These are phyloP conservation scores for Gnathonemus echidnorhynchus DNA, from an alignment of 2,113 vertebrate species.

Conservation along the genomic window DNA sequence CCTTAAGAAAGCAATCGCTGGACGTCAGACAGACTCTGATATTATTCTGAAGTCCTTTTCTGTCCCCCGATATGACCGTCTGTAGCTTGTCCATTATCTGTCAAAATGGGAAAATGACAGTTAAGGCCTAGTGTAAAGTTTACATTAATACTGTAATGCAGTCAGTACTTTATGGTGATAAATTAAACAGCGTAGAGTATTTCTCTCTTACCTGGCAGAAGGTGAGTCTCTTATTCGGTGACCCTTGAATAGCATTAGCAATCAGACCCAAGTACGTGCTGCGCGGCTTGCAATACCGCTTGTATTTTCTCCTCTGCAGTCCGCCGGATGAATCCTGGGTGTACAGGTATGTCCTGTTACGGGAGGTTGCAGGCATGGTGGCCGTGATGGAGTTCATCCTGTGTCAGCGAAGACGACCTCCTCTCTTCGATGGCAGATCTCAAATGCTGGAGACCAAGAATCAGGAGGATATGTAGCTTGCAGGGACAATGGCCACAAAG, in stretches of 20 bases:
- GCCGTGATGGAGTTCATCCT: background rate
- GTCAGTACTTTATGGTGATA: background rate
- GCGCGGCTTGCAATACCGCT: conserved; percentile 52
- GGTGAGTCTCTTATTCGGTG: conserved; percentile 65
- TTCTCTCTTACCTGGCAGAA: conserved; percentile 46
- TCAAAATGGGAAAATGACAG: conserved; percentile 5
- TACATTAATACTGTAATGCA: background rate
- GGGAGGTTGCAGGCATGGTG: background rate
- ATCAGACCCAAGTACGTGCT: conserved; percentile 73
- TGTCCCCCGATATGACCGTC: conserved; percentile 35
- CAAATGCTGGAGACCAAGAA: background rate
- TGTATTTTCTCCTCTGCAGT: conserved; percentile 49
- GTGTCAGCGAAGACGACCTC: background rate
- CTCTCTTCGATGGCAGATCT: background rate
- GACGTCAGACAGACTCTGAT: conserved; percentile 53
- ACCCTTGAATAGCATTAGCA: conserved; percentile 62
- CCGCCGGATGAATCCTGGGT: background rate
- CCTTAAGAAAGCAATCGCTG: conserved; percentile 56
- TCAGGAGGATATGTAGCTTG: background rate
- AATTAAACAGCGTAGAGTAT: background rate
- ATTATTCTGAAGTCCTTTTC: conserved; percentile 43
- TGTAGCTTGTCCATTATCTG: conserved; percentile 50
- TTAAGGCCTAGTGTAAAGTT: background rate
- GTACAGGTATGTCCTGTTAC: background rate
- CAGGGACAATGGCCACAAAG: background rate